A percentile compares a stretch with the other conserved stretches of the same genome.
phyloP scores from a whole-genome alignment of 1,140 invertebrate species.

The Zaprionus vittiger region DNA sequence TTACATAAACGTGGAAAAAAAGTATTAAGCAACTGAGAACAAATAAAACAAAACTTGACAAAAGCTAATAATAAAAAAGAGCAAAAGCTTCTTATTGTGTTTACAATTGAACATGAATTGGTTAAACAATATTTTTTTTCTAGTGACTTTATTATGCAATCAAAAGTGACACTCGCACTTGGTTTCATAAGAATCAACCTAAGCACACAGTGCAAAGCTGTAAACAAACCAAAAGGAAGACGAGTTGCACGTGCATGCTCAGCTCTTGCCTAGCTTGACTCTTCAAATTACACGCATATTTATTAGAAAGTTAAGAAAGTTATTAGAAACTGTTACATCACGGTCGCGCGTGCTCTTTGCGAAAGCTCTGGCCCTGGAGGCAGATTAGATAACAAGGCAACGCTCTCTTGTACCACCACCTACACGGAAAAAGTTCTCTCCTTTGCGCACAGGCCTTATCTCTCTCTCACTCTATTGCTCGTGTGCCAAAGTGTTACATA shows the following conservation, averaged over 20 bases:
- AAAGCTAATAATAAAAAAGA: background rate
- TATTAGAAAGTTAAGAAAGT: background rate
- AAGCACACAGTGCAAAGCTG: conserved; percentile 7
- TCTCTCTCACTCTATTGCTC: conserved; percentile 24
- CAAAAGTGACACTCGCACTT: conserved; percentile 16
- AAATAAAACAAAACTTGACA: conserved; percentile 13
- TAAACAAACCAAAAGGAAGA: conserved; percentile 16
- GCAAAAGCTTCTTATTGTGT: conserved; percentile 24
- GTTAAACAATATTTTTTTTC: conserved; percentile 48
- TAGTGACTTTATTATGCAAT: conserved; percentile 62
- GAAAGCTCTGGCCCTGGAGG: conserved; percentile 31
- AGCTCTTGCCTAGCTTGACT: conserved; percentile 5
- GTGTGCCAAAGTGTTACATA: conserved; percentile 63
- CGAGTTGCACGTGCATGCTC: conserved; percentile 45
- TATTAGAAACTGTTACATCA: conserved; percentile 65
- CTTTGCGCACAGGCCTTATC: background rate
- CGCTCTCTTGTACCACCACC: conserved; percentile 11
- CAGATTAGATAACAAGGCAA: conserved; percentile 54
- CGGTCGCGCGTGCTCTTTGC: conserved; percentile 60
- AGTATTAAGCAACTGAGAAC: conserved; percentile 10
- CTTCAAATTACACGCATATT: conserved; percentile 15
- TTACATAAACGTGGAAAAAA: conserved; percentile 44
- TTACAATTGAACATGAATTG: conserved; percentile 31
- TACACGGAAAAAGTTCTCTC: conserved; percentile 30
- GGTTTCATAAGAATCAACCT: conserved; percentile 5